Evolutionary conservation across 2,113 vertebrate species (phyloP).

Genomic region (Petromus typicus): DNA sequence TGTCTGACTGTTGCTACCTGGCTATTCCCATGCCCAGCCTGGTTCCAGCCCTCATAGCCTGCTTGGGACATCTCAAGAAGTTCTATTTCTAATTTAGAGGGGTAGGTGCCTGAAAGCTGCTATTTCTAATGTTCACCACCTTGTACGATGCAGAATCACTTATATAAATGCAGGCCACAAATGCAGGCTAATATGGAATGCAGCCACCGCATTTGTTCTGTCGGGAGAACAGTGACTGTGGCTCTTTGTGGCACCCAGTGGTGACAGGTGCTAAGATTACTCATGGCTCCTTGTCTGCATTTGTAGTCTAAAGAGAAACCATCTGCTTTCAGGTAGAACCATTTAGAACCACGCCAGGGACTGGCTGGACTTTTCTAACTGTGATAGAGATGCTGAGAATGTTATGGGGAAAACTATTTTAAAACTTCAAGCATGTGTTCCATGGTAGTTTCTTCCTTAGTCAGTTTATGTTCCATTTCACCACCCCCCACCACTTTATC

Average conservation of each 20-base stretch:
- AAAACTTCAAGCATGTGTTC: not conserved
- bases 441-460: not conserved
- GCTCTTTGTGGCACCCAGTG: not conserved
- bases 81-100: not conserved
- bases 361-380: not conserved
- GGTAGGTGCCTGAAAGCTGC: not conserved
- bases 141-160: not conserved
- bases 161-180: not conserved
- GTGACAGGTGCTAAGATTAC: not conserved
- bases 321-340: not conserved
- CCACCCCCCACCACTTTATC: not conserved
- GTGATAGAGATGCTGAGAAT: not conserved
- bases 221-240: not conserved
- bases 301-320: not conserved
- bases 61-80: not conserved
- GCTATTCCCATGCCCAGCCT: not conserved
- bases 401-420: conserved; percentile 1
- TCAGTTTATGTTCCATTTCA: not conserved
- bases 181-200: not conserved
- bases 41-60: not conserved
- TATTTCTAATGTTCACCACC: not conserved
- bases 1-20: not conserved
- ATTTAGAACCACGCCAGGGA: not conserved
- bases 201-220: not conserved
- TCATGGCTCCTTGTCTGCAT: not conserved